Evolutionary conservation across 2,113 vertebrate genomes (phyloP).

Genomic region (Callionymus lyra): DNA sequence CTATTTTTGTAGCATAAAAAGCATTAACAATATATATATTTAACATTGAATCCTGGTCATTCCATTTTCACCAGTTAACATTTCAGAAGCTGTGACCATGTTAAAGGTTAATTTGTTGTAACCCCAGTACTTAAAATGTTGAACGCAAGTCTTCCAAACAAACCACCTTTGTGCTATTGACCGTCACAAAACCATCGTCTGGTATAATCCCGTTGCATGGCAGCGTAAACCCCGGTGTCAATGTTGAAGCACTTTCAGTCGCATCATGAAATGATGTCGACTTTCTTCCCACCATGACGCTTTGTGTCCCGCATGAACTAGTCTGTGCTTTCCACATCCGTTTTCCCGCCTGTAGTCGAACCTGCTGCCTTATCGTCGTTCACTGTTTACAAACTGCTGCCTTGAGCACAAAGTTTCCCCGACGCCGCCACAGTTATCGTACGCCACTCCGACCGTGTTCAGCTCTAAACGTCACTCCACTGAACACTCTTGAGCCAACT

Average conservation of each 20-base stretch:
- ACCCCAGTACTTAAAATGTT: too few relatives aligned
- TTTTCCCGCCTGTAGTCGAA: conserved; percentile 29
- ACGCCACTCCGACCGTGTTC: conserved; percentile 18
- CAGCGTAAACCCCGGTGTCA: conserved; percentile 6
- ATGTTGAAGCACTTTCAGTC: conserved; percentile 11
- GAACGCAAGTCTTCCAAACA: too few relatives aligned
- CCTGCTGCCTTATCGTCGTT: conserved; percentile 42
- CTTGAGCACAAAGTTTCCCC: conserved; percentile 13
- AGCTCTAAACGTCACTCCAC: conserved; percentile 1
- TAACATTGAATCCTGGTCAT: too few relatives aligned
- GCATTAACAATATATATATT: too few relatives aligned
- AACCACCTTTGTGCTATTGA: too few relatives aligned
- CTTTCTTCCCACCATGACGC: not conserved
- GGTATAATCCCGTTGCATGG: conserved; percentile 18
- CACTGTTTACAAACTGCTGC: conserved; percentile 45
- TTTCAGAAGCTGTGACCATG: too few relatives aligned
- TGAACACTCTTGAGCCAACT: too few relatives aligned
- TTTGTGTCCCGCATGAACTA: conserved; percentile 20
- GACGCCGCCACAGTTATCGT: conserved; percentile 1
- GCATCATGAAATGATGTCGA: conserved; percentile 3
- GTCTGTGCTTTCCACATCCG: conserved; percentile 2
- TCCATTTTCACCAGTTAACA: too few relatives aligned
- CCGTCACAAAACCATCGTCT: too few relatives aligned
- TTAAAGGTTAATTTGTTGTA: too few relatives aligned
- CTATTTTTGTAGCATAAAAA: too few relatives aligned